Conservation (phyloP, 2,113 vertebrate genomes). For the Zosterops pallidus region DNA sequence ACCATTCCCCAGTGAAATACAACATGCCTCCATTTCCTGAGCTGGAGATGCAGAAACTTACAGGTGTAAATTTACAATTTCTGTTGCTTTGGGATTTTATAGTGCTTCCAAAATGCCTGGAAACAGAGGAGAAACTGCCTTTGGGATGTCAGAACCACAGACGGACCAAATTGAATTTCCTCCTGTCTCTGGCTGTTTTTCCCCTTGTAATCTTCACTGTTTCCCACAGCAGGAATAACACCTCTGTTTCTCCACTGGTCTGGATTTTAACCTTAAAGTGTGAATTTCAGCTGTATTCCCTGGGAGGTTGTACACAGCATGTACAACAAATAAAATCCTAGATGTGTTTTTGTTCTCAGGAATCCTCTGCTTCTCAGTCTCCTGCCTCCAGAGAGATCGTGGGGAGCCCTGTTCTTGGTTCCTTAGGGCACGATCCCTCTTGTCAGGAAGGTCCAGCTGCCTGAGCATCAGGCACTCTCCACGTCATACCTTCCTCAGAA, state of each 20-base stretch:
- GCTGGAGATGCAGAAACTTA: neutral
- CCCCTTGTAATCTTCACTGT: neutral
- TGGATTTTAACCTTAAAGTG: neutral
- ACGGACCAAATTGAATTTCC: neutral
- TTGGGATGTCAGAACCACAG: neutral
- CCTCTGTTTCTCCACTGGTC: neutral
- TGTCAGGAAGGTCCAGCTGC: neutral
- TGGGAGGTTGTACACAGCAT: neutral
- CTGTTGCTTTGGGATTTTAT: neutral
- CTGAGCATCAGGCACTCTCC: rapidly evolving
- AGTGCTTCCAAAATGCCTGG: neutral
- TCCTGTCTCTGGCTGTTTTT: neutral
- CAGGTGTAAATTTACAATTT: neutral
- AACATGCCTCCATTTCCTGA: neutral
- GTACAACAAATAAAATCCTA: neutral
- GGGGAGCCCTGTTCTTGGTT: neutral
- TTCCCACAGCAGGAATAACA: neutral
- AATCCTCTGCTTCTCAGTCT: neutral
- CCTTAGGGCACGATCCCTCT: neutral
- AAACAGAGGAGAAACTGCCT: neutral
- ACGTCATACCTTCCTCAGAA: rapidly evolving
- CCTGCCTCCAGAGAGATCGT: rapidly evolving
- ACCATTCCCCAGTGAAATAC: too few relatives aligned
- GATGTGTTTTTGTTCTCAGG: neutral
- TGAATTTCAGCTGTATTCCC: neutral